A percentile compares a stretch with the other conserved stretches of the same genome.
Conservation (phyloP, 2,888 invertebrate genomes). For the Pristionchus arcanus region DNA sequence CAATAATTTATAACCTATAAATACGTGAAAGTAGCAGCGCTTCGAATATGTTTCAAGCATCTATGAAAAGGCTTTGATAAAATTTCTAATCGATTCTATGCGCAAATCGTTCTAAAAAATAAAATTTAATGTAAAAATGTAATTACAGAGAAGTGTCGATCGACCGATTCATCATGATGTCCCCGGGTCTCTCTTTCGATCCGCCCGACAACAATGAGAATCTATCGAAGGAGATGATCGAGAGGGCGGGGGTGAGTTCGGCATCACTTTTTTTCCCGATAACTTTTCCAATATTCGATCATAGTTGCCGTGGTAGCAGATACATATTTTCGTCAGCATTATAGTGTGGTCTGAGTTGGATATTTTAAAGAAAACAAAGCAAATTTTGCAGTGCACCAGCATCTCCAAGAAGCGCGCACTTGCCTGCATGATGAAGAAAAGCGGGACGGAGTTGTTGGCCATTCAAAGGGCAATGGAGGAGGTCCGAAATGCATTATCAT, state of each 20-base stretch:
- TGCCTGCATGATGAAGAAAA: slow-evolving; percentile 1
- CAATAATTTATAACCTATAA: no score
- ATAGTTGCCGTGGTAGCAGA: no score
- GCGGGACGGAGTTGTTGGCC: background rate
- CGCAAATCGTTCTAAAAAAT: no score
- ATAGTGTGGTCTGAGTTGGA: no score
- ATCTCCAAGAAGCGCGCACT: background rate
- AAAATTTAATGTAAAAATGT: no score
- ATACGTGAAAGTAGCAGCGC: no score
- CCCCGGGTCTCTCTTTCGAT: background rate
- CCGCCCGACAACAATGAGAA: background rate
- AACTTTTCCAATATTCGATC: no score
- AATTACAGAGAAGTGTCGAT: slow-evolving; percentile 32
- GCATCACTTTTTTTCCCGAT: no score
- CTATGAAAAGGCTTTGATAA: no score
- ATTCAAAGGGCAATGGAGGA: slow-evolving; percentile 31
- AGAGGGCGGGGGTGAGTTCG: slow-evolving; percentile 23
- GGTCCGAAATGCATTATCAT: background rate
- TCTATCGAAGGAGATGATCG: background rate
- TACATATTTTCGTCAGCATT: no score
- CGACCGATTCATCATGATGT: slow-evolving; percentile 21
- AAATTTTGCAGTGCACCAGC: background rate
- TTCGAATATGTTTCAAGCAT: no score
- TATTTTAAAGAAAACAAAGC: background rate
- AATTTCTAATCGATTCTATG: no score